Conservation (phyloP, 1,140 invertebrate species). For the Hypsibius dujardini region DNA sequence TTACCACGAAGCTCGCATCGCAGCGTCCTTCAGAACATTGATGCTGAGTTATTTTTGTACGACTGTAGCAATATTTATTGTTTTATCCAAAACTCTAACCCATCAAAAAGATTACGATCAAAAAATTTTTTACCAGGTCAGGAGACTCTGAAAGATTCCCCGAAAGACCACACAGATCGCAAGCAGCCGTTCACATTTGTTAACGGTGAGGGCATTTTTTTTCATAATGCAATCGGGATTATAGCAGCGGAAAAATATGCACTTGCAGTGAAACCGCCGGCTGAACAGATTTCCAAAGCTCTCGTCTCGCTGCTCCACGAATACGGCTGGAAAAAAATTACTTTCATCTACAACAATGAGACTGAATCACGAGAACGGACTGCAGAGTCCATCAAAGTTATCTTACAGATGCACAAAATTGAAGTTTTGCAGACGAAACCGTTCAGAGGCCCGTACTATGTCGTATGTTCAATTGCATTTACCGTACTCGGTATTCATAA, state of each 20-base stretch:
- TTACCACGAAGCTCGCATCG: background rate
- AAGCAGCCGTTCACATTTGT: too few species aligned
- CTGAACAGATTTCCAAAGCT: slow-evolving; percentile 63
- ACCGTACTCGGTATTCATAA: slow-evolving; percentile 20
- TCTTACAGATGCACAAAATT: slow-evolving; percentile 61
- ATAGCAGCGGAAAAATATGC: too few species aligned
- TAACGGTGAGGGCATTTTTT: too few species aligned
- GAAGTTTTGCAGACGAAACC: slow-evolving; percentile 24
- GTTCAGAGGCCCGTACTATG: slow-evolving; percentile 16
- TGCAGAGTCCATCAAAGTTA: slow-evolving; percentile 52
- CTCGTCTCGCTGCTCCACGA: slow-evolving; percentile 68
- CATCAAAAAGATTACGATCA: too few species aligned
- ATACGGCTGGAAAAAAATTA: slow-evolving; percentile 82
- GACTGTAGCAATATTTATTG: too few species aligned
- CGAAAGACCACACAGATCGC: too few species aligned
- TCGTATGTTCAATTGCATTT: slow-evolving; percentile 19
- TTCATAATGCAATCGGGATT: too few species aligned
- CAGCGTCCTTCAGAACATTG: background rate
- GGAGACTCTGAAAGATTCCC: too few species aligned
- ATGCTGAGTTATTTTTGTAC: slow-evolving; percentile 8
- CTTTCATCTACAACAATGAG: slow-evolving; percentile 64
- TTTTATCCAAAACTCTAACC: too few species aligned
- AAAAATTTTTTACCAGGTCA: too few species aligned
- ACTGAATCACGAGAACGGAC: slow-evolving; percentile 43
- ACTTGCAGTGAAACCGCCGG: slow-evolving; percentile 21